A percentile compares a stretch with the other conserved stretches of the same genome.
phyloP scores from a whole-genome alignment of 2,113 vertebrate species.

The Hippolais icterina region DNA sequence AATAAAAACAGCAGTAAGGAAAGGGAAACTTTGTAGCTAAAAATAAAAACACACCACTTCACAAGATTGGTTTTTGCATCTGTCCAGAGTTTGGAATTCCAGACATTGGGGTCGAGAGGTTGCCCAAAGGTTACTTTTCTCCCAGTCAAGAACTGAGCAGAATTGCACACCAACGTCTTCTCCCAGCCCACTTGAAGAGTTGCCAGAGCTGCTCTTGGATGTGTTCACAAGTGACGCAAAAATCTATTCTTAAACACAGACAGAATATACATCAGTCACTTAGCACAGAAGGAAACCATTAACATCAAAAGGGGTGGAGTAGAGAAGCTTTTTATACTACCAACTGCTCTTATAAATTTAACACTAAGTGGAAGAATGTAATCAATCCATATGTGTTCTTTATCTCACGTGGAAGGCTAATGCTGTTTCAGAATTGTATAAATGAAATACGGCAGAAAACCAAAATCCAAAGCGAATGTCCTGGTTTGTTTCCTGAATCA shows the following conservation, averaged over 20 bases:
- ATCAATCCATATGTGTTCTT: conserved; percentile 15
- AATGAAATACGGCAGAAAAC: conserved; percentile 36
- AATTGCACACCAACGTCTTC: conserved; percentile 60
- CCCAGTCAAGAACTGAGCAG: conserved; percentile 75
- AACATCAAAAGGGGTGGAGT: conserved; percentile 70
- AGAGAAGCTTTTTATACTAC: conserved; percentile 61
- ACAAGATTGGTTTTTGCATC: conserved; percentile 75
- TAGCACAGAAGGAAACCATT: conserved; percentile 83
- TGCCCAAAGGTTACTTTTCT: conserved; percentile 80
- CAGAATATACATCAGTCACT: conserved; percentile 75
- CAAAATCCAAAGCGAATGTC: conserved; percentile 36
- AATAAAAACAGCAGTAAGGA: conserved; percentile 70
- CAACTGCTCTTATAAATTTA: conserved; percentile 68
- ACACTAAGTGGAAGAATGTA: conserved; percentile 60
- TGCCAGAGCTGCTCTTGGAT: conserved; percentile 70
- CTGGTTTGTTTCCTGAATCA: neutral
- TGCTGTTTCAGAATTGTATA: neutral
- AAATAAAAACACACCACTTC: conserved; percentile 75
- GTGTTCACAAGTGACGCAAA: conserved; percentile 77
- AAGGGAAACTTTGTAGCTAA: conserved; percentile 79
- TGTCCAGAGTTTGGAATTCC: conserved; percentile 80
- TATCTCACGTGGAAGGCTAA: conserved; percentile 5
- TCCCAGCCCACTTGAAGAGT: conserved; percentile 62
- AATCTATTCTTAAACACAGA: conserved; percentile 79
- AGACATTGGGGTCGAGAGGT: conserved; percentile 76